phyloP scores from a whole-genome alignment of 2,797 vertebrate genomes.

The Fistularia commersonii region DNA sequence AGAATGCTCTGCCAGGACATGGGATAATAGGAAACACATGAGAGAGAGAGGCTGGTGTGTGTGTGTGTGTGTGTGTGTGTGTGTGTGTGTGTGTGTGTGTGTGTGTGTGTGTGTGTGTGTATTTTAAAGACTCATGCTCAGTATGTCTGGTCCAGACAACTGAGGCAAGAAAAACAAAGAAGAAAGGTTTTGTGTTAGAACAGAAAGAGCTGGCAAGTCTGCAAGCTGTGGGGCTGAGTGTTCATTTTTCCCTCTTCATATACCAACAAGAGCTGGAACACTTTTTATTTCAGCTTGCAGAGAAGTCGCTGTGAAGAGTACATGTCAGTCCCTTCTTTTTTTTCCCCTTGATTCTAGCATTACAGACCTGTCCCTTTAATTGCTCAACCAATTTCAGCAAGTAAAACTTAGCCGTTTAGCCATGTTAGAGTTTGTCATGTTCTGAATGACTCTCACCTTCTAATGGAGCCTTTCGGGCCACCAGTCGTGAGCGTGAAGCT shows the following conservation, averaged over 20 bases:
- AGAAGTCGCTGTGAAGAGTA: no score
- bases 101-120: slow-evolving; percentile 13
- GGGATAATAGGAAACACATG: slow-evolving; percentile 68
- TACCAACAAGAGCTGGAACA: slow-evolving; percentile 30
- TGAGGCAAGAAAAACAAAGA: slow-evolving; percentile 42
- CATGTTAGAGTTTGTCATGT: no score
- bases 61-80: no score
- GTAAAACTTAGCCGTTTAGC: no score
- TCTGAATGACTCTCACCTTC: no score
- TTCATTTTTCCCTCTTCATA: no score
- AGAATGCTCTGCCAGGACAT: slow-evolving; percentile 45
- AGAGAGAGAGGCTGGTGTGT: no score
- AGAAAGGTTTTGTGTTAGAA: slow-evolving; percentile 42
- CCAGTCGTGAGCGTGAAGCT: slow-evolving; percentile 42
- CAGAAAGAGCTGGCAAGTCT: slow-evolving; percentile 36
- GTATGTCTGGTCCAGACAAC: slow-evolving; percentile 42
- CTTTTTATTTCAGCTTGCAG: slow-evolving; percentile 32
- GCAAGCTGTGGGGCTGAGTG: no score
- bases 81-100: slow-evolving; percentile 26
- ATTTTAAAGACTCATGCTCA: slow-evolving; percentile 41
- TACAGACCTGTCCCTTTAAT: no score
- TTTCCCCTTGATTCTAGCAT: no score
- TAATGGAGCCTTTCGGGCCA: slow-evolving; percentile 23
- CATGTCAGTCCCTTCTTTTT: no score
- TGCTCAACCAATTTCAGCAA: no score